A percentile compares a stretch with the other conserved stretches of the same genome.
These are phyloP conservation scores for Indri indri DNA, from an alignment of 2,113 vertebrate species.

Conservation along the genomic window DNA sequence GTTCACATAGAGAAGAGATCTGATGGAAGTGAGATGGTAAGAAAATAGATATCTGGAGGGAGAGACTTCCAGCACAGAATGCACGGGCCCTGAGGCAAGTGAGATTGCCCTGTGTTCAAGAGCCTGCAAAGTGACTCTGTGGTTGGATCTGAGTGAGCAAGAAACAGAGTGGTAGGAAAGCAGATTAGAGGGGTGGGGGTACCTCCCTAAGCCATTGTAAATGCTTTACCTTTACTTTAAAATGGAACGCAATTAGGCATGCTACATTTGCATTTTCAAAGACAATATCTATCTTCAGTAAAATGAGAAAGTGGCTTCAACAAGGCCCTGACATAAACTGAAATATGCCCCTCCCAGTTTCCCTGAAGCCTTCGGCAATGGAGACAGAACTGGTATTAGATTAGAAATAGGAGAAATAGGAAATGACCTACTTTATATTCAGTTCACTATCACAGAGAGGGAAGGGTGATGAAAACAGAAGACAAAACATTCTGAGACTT, in stretches of 20 bases:
- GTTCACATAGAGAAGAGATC: background rate
- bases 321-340: background rate
- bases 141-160: background rate
- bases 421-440: background rate
- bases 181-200: background rate
- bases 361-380: fast-evolving
- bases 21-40: background rate
- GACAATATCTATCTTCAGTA: background rate
- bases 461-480: background rate
- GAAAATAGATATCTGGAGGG: background rate
- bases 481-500: background rate
- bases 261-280: background rate
- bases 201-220: background rate
- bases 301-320: background rate
- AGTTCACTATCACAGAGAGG: background rate
- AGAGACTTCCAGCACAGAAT: background rate
- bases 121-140: too few relatives aligned
- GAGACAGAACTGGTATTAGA: background rate
- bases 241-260: background rate
- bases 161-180: background rate
- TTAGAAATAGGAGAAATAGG: background rate
- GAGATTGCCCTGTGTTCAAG: fast-evolving
- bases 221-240: background rate
- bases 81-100: background rate
- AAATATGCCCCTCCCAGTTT: background rate